Evolutionary conservation across 2,113 vertebrate genomes (phyloP), one percentile per base, ranked within the genome.

Genomic region (Regulus satrapa): DNA sequence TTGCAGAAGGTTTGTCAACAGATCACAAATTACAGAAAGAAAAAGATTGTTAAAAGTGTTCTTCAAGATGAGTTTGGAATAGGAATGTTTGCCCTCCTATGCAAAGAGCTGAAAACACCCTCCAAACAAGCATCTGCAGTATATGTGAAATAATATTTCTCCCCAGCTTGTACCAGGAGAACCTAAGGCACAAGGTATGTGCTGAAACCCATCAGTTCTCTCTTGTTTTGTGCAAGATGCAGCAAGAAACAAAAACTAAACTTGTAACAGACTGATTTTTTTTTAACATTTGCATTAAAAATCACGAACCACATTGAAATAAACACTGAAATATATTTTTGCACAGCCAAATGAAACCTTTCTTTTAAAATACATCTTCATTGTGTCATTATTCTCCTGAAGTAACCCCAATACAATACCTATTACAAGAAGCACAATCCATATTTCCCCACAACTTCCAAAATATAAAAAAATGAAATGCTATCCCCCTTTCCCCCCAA

Each of bases 401-500:
- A 36, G 45, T 38, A 71, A 45, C 20, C 43, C 31, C 59, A 91
- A 3, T 6, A 9, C 14, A 29, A 9, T 10, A 45, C 26, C 38
- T 28, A 45, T 64, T 28, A 34, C 20, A 54, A 69, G 78, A 59
- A 75, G 24, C 23, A 59, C 34, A 74, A 29, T 12, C 6, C 19
- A 58, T 9, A 45, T 51, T 66, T 85, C 25, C 18, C 32, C 23
- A 18, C 14, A 12, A n/a, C 62, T 84, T 46, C 36, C 19, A 84
- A 48, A 67, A 24, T 0, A 43, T 43, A 48, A 76, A 40, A 72
- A 64, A 51, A 21, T 21, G 1, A 32, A 59, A 59, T 29, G 13
- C 5, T 66, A 34, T 2, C 3, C 28, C 5, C 7, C 5, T 8
- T 32, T n/a, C n/a, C 18, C 16, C 4, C 12, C 10, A 2, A 2